Percentiles rank a stretch among this genome's conserved stretches.
These are phyloP conservation scores for Oryzias dopingdopingensis DNA, from an alignment of 2,797 vertebrate species.

Conservation along the genomic window DNA sequence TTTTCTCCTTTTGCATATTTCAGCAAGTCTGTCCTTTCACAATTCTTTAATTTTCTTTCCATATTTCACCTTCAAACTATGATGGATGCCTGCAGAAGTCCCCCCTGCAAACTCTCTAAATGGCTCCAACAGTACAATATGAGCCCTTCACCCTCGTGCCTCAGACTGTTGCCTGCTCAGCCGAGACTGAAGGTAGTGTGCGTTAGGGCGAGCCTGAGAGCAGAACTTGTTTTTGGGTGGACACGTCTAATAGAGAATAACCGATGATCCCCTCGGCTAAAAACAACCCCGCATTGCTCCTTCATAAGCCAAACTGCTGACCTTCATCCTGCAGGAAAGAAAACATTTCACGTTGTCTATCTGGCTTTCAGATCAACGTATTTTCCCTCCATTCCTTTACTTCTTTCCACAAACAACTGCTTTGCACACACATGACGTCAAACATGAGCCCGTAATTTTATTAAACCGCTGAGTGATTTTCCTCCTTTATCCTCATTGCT, in stretches of 20 bases:
- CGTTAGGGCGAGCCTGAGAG: constrained; percentile 25
- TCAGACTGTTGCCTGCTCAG: constrained; percentile 20
- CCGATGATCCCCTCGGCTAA: constrained; percentile 21
- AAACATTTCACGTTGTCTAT: constrained; percentile 19
- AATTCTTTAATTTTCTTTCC: neutral
- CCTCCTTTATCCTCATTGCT: constrained; percentile 13
- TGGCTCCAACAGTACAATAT: constrained; percentile 5
- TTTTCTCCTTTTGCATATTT: neutral
- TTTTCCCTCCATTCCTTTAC: constrained; percentile 1
- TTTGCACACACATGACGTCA: neutral
- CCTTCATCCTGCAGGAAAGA: constrained; percentile 28
- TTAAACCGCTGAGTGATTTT: constrained; percentile 19
- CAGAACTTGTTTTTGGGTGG: constrained; percentile 23
- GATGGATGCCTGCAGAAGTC: constrained; percentile 3
- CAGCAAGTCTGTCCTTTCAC: neutral
- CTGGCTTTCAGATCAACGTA: neutral
- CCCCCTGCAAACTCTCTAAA: constrained; percentile 5
- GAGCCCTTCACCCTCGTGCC: constrained; percentile 19
- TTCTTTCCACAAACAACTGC: neutral
- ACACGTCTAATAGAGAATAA: constrained; percentile 16
- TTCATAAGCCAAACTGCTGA: constrained; percentile 22
- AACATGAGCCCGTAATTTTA: constrained; percentile 13
- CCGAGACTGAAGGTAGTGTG: constrained; percentile 19
- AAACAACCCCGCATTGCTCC: constrained; percentile 4
- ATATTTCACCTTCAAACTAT: neutral